Evolutionary conservation across 1,140 invertebrate genomes (phyloP), one percentile per base, ranked within the genome.

Genomic region (Heliconius hewitsoni): DNA sequence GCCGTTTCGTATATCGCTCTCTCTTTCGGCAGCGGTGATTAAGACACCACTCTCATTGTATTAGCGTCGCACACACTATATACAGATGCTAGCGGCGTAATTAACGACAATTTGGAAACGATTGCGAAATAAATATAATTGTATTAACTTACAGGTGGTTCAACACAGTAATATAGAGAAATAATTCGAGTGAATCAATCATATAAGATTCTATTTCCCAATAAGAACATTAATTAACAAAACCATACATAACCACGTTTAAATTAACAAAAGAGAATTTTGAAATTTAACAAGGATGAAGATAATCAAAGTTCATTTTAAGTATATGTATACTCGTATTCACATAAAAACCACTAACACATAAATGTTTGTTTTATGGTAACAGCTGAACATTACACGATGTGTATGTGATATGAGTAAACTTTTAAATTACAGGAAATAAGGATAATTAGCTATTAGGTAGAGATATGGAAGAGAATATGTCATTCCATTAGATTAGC

Each of bases 21-120:
- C 91, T 90, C 91, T 89, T 90, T 92, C 90, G 70, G 80, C 82
- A 83, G 78, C 84, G 78, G 74, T 80, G 82, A 87, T 86, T 84
- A 80, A 75, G 39, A 78, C 73, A 60, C 60, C 16, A 57, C 60
- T 70, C 76, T 81, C 80, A 74, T 81, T 78, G 80, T 71, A 30
- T 77, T 46, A 46, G 50, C 50, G 18, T 71, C 30, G 30, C 71
- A 39, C 71, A 72, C 60, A 30, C 60, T 27, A 66, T 66, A n/a
- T 30, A 66, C 11, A 66, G 3, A 66, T 66, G 60, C 30, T 16
- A 30, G 27, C 60, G 27, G 30, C 27, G 60, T 66, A 30, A 66
- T 66, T 66, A 66, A 66, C 11, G 23, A 66, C 8, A 30, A 66
- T 66, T 66, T 66, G 27, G 27, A 27, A 66, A 66, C 13, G 3